Evolutionary conservation across 2,888 invertebrate genomes (phyloP).

Genomic region (Acanthopleura granulata): DNA sequence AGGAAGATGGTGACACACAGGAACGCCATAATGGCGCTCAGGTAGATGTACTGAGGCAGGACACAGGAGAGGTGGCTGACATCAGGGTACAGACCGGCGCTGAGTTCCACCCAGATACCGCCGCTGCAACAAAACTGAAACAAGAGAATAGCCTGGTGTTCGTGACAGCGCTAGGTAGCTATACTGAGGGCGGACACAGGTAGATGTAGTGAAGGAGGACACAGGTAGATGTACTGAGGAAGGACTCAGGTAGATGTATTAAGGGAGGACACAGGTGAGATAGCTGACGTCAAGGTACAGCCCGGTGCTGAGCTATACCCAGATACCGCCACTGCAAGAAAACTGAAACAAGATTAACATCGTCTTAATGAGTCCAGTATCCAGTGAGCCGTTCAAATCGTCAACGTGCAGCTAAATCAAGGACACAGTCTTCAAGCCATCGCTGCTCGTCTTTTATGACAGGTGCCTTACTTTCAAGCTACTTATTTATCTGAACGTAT

Average conservation of each 20-base stretch:
- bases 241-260: conserved; percentile 89
- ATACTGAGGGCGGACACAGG: too few relatives aligned
- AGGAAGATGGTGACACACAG: conserved; percentile 88
- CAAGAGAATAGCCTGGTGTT: neutral
- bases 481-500: too few relatives aligned
- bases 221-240: too few relatives aligned
- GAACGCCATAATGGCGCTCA: conserved; percentile 87
- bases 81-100: conserved; percentile 36
- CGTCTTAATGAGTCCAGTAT: too few relatives aligned
- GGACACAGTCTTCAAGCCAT: too few relatives aligned
- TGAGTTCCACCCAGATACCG: conserved; percentile 50
- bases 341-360: conserved; percentile 48
- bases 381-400: too few relatives aligned
- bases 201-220: too few relatives aligned
- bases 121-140: conserved; percentile 65
- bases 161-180: too few relatives aligned
- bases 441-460: too few relatives aligned
- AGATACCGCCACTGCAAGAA: conserved; percentile 61
- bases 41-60: conserved; percentile 86
- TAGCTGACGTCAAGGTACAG: conserved; percentile 70
- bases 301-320: conserved; percentile 41
- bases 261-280: conserved; percentile 79
- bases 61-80: conserved; percentile 76
- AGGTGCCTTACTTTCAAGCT: too few relatives aligned
- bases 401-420: too few relatives aligned